A percentile compares a stretch with the other conserved stretches of the same genome.
Conservation (phyloP, 2,113 vertebrate genomes). For the Notarius quadriscutis region DNA sequence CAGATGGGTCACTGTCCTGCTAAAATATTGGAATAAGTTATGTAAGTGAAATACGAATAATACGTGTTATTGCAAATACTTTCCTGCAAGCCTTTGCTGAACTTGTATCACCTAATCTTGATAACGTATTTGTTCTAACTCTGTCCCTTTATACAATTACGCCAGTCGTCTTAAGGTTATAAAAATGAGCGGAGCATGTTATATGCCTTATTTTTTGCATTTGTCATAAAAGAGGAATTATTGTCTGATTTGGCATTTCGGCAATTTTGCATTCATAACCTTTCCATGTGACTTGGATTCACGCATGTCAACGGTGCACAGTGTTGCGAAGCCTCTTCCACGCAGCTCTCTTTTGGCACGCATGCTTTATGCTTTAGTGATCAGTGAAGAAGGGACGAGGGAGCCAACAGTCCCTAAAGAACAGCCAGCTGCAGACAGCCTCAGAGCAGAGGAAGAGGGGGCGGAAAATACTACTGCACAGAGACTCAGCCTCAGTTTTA, state of each 20-base stretch:
- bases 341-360: not conserved
- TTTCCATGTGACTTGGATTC: not conserved
- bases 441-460: constrained; percentile 28
- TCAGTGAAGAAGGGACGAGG: constrained; percentile 3
- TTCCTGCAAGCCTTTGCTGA: not conserved
- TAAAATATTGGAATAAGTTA: not conserved
- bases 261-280: not conserved
- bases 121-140: not conserved
- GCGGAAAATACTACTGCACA: constrained; percentile 28
- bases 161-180: not conserved
- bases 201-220: not conserved
- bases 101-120: not conserved
- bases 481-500: constrained; percentile 16
- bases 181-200: not conserved
- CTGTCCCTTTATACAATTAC: not conserved
- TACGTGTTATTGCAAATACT: not conserved
- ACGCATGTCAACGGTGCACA: not conserved
- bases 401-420: constrained; percentile 29
- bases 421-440: constrained; percentile 31
- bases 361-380: constrained; percentile 24
- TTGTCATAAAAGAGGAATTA: not conserved
- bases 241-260: not conserved
- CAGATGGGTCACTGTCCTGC: not conserved
- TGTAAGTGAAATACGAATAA: not conserved
- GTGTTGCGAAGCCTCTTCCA: not conserved